These are phyloP conservation scores for Ibidorhyncha struthersii DNA, from an alignment of 2,113 vertebrate species.

Conservation along the genomic window DNA sequence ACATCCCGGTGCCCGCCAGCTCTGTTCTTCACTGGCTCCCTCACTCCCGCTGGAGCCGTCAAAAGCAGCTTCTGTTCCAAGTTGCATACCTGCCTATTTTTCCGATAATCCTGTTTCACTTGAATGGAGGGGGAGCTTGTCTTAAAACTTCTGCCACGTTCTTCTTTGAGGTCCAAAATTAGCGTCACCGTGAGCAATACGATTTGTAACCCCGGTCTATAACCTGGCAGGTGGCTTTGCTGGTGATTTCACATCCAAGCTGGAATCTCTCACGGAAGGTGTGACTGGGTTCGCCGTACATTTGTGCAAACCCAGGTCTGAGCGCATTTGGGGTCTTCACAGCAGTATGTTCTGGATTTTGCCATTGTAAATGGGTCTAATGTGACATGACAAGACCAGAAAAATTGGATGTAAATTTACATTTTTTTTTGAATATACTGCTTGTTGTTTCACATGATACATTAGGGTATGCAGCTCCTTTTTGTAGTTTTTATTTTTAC, in stretches of 20 bases:
- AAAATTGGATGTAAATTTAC: constrained; percentile 85
- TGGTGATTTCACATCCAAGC: neutral
- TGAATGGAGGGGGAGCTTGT: constrained; percentile 74
- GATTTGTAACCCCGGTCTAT: constrained; percentile 44
- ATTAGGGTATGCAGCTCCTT: constrained; percentile 85
- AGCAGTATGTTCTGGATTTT: constrained; percentile 75
- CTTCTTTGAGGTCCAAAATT: constrained; percentile 75
- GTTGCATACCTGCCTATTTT: constrained; percentile 72
- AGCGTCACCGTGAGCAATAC: constrained; percentile 52
- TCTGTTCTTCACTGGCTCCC: constrained; percentile 58
- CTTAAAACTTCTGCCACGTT: constrained; percentile 72
- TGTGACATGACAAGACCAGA: constrained; percentile 81
- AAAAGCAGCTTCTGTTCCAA: constrained; percentile 70
- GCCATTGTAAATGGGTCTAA: constrained; percentile 87
- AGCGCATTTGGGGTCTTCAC: constrained; percentile 55
- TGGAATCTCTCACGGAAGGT: constrained; percentile 58
- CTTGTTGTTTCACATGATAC: constrained; percentile 84
- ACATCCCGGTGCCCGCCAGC: constrained; percentile 24
- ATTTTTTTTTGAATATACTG: constrained; percentile 76
- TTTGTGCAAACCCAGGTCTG: constrained; percentile 47
- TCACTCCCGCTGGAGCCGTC: constrained; percentile 53
- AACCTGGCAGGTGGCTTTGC: constrained; percentile 29
- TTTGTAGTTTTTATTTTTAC: constrained; percentile 88
- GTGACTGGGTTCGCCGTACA: constrained; percentile 52
- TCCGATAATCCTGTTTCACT: constrained; percentile 78